phyloP scores from a whole-genome alignment of 2,888 invertebrate species.

The Nymphalis polychloros region DNA sequence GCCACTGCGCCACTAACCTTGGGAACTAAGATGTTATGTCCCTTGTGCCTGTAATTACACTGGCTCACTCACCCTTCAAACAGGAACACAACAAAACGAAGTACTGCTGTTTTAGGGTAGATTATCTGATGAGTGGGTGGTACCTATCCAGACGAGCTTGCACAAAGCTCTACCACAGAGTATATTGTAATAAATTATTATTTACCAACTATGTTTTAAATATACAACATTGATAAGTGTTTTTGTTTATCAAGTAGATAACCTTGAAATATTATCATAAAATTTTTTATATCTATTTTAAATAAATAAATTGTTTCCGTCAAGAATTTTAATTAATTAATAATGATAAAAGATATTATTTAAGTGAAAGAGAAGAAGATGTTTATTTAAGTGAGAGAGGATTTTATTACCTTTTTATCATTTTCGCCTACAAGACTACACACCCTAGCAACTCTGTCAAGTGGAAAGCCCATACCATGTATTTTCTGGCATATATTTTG shows the following conservation, averaged over 20 bases:
- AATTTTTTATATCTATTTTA: not conserved
- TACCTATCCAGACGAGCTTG: no score
- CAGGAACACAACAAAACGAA: no score
- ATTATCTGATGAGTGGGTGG: no score
- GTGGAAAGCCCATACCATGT: conserved; percentile 93
- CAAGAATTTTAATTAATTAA: no score
- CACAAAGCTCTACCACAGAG: no score
- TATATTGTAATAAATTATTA: not conserved
- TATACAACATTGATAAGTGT: not conserved
- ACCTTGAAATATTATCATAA: not conserved
- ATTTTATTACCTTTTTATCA: conserved; percentile 89
- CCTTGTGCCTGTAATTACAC: no score
- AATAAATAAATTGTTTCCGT: not conserved
- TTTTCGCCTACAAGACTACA: conserved; percentile 88
- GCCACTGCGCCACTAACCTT: no score
- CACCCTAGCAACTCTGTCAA: conserved; percentile 90
- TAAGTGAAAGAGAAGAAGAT: no score
- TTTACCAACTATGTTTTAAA: not conserved
- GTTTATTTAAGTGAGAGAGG: not conserved
- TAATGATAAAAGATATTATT: no score
- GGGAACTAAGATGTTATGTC: no score
- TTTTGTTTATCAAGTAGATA: conserved; percentile 5
- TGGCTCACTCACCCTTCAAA: no score
- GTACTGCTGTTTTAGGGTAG: no score
- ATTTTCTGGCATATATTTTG: conserved; percentile 88